Conservation (phyloP, 2,888 invertebrate genomes). For the Ditula angustiorana region DNA sequence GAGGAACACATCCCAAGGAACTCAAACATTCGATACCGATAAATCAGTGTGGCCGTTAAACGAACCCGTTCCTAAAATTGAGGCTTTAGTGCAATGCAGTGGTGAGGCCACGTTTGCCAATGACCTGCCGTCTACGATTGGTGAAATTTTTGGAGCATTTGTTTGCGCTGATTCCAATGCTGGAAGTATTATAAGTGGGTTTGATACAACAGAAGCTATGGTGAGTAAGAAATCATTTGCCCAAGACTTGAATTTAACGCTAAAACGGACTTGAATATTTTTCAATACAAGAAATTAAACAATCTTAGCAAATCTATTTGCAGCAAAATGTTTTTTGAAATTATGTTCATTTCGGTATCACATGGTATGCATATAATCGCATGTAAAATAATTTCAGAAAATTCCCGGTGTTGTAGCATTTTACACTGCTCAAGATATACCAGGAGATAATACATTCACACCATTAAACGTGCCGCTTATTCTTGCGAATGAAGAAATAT, state of each 20-base stretch:
- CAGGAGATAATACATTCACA: conserved; percentile 76
- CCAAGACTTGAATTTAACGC: background rate
- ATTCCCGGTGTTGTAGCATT: conserved; percentile 86
- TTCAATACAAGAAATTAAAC: too few relatives aligned
- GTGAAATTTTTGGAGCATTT: conserved; percentile 86
- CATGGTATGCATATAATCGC: background rate
- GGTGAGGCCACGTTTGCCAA: conserved; percentile 87
- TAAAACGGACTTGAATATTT: background rate
- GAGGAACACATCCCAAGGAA: conserved; percentile 79
- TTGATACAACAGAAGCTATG: conserved; percentile 81
- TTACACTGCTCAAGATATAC: conserved; percentile 86
- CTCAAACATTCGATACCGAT: conserved; percentile 86
- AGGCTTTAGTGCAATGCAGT: conserved; percentile 71
- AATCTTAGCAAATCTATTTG: too few relatives aligned
- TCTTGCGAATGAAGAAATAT: conserved; percentile 61
- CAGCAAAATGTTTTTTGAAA: too few relatives aligned
- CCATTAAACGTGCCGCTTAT: conserved; percentile 36
- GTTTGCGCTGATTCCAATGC: conserved; percentile 75
- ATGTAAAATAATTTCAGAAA: conserved; percentile 58
- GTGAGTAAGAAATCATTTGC: conserved; percentile 20
- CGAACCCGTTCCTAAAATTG: conserved; percentile 86
- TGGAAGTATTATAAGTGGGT: conserved; percentile 62
- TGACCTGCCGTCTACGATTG: conserved; percentile 77
- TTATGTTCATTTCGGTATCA: too few relatives aligned
- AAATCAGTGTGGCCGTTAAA: conserved; percentile 87